These are phyloP conservation scores for Cnemophilus loriae DNA, from an alignment of 2,113 vertebrate species.

Conservation along the genomic window DNA sequence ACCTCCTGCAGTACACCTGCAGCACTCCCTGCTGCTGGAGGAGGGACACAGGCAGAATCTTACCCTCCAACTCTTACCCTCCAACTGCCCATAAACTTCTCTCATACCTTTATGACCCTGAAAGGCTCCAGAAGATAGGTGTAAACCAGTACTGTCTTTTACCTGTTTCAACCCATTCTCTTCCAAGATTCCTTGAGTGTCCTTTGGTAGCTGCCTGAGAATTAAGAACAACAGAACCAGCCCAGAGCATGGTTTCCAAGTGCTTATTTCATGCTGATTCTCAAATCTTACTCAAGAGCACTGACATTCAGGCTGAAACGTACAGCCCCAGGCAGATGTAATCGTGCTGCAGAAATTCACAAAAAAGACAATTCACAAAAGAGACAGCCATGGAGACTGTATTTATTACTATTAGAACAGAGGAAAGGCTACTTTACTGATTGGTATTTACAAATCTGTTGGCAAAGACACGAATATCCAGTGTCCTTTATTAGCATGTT, in stretches of 20 bases:
- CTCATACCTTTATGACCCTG: neutral
- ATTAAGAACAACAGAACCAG: neutral
- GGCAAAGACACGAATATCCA: conserved; percentile 51
- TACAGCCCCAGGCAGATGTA: neutral
- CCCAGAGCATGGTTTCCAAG: neutral
- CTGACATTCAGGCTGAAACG: neutral
- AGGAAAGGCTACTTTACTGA: conserved; percentile 14
- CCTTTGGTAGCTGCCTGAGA: neutral
- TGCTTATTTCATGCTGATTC: neutral
- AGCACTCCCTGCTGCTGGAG: neutral
- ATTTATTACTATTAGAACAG: conserved; percentile 42
- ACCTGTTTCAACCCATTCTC: neutral
- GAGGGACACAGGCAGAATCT: neutral
- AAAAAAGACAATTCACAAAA: neutral
- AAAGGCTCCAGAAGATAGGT: neutral
- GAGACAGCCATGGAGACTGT: neutral
- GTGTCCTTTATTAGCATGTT: conserved; percentile 39
- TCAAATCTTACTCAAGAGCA: neutral
- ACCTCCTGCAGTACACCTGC: neutral
- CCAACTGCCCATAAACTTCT: neutral
- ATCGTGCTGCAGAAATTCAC: neutral
- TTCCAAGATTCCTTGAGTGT: neutral
- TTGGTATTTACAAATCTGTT: conserved; percentile 49
- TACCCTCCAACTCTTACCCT: no score
- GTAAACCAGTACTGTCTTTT: neutral